Conservation (phyloP, 2,797 vertebrate genomes). For the Adrianichthys oophorus region DNA sequence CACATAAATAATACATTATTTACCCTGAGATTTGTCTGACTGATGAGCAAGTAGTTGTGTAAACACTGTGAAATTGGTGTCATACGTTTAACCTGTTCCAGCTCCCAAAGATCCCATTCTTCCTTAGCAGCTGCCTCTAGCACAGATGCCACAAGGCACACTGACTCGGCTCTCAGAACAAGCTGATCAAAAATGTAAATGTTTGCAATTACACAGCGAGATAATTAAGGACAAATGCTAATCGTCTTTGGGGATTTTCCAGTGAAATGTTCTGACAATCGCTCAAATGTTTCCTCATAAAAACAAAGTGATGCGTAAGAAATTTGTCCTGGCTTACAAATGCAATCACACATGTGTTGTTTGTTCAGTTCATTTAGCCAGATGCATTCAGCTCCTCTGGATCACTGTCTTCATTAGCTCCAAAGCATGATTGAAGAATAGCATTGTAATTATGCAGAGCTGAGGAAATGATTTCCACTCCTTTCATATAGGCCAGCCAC, state of each 20-base stretch:
- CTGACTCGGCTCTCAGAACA: conserved; percentile 30
- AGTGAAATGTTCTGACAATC: conserved; percentile 48
- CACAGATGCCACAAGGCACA: conserved; percentile 39
- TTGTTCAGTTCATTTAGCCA: conserved; percentile 41
- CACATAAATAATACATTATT: conserved; percentile 43
- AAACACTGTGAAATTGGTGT: conserved; percentile 21
- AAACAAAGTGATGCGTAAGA: conserved; percentile 35
- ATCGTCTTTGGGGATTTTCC: conserved; percentile 55
- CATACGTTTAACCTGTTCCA: conserved; percentile 18
- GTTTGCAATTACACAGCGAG: conserved; percentile 55
- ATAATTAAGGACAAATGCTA: conserved; percentile 59
- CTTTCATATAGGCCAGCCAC: conserved; percentile 7
- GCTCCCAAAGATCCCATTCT: conserved; percentile 18
- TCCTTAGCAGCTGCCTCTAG: conserved; percentile 40
- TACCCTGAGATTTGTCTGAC: conserved; percentile 29
- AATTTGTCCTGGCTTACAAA: conserved; percentile 43
- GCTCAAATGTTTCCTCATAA: conserved; percentile 48
- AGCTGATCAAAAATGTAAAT: conserved; percentile 62
- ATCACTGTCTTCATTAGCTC: conserved; percentile 50
- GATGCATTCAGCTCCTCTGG: conserved; percentile 55
- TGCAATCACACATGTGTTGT: conserved; percentile 43
- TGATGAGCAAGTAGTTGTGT: conserved; percentile 32
- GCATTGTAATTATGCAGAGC: conserved; percentile 59
- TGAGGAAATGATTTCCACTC: conserved; percentile 51
- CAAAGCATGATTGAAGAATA: conserved; percentile 41